Base-by-base conservation (phyloP, 2,888 invertebrate genomes). In the Trichogramma evanescens region DNA sequence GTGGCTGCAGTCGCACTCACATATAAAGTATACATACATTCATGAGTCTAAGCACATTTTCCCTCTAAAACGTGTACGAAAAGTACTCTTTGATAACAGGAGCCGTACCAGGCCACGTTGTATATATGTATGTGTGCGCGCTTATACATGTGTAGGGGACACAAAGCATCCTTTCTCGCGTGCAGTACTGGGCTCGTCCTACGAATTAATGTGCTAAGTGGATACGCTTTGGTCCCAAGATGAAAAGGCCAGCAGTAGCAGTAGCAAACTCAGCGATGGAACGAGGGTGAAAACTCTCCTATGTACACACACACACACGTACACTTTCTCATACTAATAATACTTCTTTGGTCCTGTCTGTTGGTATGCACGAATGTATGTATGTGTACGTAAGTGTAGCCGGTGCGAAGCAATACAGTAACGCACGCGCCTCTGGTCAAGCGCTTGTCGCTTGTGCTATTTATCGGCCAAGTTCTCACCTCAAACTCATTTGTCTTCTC, bases 391-490 rank as follows among this genome's bases (percentile, higher is more conserved):
- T 2, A 68, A 69, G 67, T 68, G 70, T 68, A 65, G 67, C 63
- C 64, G 64, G 61, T 64, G 63, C 62, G 64, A 26, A 26, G 26
- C 26, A 26, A 26, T 26, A 26, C 26, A 26, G 26, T 26, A 26
- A 26, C 26, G 26, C 26, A 26, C 26, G 26, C 59, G 56, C 72
- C 72, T 67, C 72, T 74, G 76, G 77, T 77, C 76, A 75, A 75
- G 74, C 76, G 74, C 70, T 74, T 77, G 76, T 77, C 77, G 75
- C 76, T 74, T 75, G 76, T 70, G 74, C 75, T 77, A 77, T 77
- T 77, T 77, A 77, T 77, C 75, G 77, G 74, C 73, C 73, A 77
- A 77, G 77, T 77, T 77, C 75, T 77, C 77, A 77, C 77, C 77
- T 77, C 77, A 74, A 69, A 71, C 75, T 77, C 77, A 77, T 77